phyloP scores from a whole-genome alignment of 2,797 vertebrate genomes.

The Rhadinocentrus ornatus region DNA sequence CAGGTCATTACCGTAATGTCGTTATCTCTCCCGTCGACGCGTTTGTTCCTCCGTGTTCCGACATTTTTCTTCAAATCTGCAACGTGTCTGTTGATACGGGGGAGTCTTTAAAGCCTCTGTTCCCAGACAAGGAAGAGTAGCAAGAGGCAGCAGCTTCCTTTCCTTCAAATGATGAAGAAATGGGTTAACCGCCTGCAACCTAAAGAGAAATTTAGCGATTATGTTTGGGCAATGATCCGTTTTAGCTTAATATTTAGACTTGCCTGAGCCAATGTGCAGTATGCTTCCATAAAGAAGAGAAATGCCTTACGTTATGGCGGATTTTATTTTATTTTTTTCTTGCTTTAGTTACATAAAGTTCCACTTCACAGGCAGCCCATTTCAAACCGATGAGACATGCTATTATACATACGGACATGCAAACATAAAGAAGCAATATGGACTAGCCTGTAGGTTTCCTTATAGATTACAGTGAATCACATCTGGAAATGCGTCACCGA shows the following conservation, averaged over 20 bases:
- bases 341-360: constrained; percentile 2
- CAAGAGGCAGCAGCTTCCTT: constrained; percentile 46
- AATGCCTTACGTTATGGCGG: constrained; percentile 1
- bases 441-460: background rate
- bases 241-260: background rate
- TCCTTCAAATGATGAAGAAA: constrained; percentile 26
- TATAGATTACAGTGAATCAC: background rate
- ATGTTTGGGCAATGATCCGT: background rate
- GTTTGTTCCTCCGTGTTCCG: constrained; percentile 28
- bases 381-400: background rate
- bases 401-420: background rate
- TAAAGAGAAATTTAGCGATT: background rate
- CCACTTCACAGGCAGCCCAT: background rate
- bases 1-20: constrained; percentile 55
- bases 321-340: background rate
- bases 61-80: constrained; percentile 23
- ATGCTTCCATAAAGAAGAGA: background rate
- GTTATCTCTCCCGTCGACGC: constrained; percentile 40
- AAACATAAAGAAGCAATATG: background rate
- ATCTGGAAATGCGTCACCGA: background rate
- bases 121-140: constrained; percentile 10
- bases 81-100: constrained; percentile 13
- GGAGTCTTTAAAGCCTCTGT: constrained; percentile 15
- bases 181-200: constrained; percentile 17
- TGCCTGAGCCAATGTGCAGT: background rate